Evolutionary conservation across 2,113 vertebrate genomes (phyloP).

Genomic region (Anser brachyrhynchus): DNA sequence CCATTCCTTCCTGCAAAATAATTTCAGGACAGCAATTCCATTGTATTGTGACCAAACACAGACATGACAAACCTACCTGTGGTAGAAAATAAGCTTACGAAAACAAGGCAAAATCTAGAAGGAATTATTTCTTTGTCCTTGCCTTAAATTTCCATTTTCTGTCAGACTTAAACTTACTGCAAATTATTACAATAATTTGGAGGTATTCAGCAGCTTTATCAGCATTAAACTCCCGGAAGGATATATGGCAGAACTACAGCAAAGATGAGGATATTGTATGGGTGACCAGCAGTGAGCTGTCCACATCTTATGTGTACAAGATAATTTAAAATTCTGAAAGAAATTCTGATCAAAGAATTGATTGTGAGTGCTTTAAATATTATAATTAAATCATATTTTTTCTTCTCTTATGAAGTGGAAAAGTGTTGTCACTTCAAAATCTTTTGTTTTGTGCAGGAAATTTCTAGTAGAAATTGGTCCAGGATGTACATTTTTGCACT

Average conservation of each 20-base stretch:
- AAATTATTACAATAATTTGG: neutral
- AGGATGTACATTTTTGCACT: constrained; percentile 51
- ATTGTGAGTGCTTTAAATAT: neutral
- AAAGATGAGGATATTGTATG: neutral
- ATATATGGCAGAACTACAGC: neutral
- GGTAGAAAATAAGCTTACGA: neutral
- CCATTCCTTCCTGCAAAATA: neutral
- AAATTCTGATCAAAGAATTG: constrained; percentile 18
- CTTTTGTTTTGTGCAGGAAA: neutral
- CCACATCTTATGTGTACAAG: accelerated
- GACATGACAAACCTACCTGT: neutral
- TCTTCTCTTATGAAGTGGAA: neutral
- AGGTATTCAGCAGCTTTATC: neutral
- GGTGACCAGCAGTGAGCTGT: neutral
- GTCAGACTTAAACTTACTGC: neutral
- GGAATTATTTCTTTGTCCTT: neutral
- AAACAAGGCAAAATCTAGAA: neutral
- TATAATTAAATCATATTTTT: neutral
- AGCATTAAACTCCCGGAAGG: neutral
- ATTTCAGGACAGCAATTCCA: neutral
- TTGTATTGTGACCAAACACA: neutral
- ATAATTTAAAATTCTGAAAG: constrained; percentile 26
- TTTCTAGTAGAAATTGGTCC: constrained; percentile 14
- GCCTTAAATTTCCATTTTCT: neutral
- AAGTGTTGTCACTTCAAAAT: constrained; percentile 21